A percentile compares a stretch with the other conserved stretches of the same genome.
phyloP scores from a whole-genome alignment of 2,888 invertebrate species.

The Gymnosoma rotundatum region DNA sequence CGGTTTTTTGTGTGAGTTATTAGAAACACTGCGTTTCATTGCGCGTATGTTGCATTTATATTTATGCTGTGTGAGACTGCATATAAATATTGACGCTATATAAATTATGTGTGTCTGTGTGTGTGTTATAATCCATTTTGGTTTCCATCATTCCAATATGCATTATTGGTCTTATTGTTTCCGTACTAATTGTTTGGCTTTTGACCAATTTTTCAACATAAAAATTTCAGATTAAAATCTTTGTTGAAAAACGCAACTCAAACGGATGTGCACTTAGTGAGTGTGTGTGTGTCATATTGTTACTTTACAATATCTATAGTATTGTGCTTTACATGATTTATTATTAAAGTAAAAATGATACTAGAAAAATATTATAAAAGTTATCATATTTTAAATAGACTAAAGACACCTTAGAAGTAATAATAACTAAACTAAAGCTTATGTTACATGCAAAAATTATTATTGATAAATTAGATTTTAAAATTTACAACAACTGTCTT shows the following conservation, averaged over 20 bases:
- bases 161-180: conserved; percentile 81
- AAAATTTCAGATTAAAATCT: conserved; percentile 50
- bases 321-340: conserved; percentile 56
- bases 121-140: conserved; percentile 82
- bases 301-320: conserved; percentile 51
- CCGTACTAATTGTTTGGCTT: conserved; percentile 82
- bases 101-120: conserved; percentile 82
- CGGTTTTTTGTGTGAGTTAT: background rate
- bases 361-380: background rate
- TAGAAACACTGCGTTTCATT: conserved; percentile 7
- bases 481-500: background rate
- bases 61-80: background rate
- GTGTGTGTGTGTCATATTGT: conserved; percentile 35
- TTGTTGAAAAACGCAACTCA: conserved; percentile 49
- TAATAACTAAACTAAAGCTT: background rate
- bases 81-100: conserved; percentile 52
- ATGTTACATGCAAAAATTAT: background rate
- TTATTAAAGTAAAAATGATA: conserved; percentile 6
- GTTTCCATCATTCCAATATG: conserved; percentile 80
- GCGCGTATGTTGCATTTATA: conserved; percentile 24
- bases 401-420: conserved; percentile 24
- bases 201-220: conserved; percentile 75
- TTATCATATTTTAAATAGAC: background rate
- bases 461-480: background rate
- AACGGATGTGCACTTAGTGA: conserved; percentile 67